phyloP scores from a whole-genome alignment of 1,140 invertebrate species.

The Pectinophora gossypiella region DNA sequence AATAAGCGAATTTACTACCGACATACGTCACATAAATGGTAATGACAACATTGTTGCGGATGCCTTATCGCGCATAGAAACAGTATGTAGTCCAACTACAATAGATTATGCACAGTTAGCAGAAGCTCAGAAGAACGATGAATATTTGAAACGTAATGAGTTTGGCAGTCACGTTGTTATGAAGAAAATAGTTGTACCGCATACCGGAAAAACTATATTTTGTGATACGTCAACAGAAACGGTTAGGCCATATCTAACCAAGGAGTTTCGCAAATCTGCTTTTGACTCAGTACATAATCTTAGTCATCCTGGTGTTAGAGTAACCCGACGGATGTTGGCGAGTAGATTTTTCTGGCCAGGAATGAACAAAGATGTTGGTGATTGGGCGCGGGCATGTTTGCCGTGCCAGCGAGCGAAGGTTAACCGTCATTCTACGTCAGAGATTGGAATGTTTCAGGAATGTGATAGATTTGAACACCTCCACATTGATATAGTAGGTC shows the following conservation, averaged over 20 bases:
- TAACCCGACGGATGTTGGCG: background rate
- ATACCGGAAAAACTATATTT: background rate
- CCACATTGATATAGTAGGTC: constrained; percentile 33
- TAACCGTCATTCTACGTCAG: background rate
- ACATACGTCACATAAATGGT: background rate
- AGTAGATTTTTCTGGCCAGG: background rate
- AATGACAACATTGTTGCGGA: constrained; percentile 17
- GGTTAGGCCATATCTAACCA: background rate
- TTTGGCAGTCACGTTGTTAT: too few species aligned
- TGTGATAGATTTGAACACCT: constrained; percentile 52
- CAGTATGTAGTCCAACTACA: constrained; percentile 1
- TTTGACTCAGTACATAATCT: constrained; percentile 1
- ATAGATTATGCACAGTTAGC: constrained; percentile 12
- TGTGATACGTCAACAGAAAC: constrained; percentile 1
- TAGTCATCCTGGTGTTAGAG: constrained; percentile 2
- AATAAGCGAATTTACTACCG: constrained; percentile 9
- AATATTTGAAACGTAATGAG: background rate
- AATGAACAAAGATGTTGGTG: constrained; percentile 41
- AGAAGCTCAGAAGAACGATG: background rate
- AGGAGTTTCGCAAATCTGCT: background rate
- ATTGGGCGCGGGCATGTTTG: constrained; percentile 26
- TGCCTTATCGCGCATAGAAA: constrained; percentile 17
- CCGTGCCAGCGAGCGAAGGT: constrained; percentile 23
- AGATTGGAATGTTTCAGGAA: constrained; percentile 9
- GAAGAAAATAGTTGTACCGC: background rate